Conservation (phyloP, 1,140 invertebrate species). For the Lethocerus indicus region DNA sequence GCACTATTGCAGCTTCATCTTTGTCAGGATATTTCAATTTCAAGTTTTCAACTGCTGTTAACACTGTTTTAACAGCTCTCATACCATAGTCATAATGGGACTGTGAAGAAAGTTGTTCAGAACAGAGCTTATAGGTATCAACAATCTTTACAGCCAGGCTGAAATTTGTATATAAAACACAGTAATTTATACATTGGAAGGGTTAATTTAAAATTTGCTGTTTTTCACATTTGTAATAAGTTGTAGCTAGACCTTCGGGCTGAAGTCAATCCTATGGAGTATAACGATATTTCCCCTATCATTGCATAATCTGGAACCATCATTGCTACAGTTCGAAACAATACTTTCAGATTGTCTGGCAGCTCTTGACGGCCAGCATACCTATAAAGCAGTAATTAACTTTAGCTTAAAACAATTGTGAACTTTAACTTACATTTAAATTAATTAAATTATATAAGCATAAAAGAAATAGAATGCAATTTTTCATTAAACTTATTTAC, state of each 20-base stretch:
- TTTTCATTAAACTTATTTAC: too few relatives aligned
- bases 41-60: constrained; percentile 70
- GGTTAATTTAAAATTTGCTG: constrained; percentile 44
- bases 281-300: constrained; percentile 80
- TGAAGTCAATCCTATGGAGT: constrained; percentile 69
- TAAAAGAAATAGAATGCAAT: too few relatives aligned
- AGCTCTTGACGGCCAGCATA: constrained; percentile 71
- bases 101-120: constrained; percentile 71
- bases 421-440: too few relatives aligned
- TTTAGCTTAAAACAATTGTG: too few relatives aligned
- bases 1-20: constrained; percentile 53
- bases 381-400: constrained; percentile 23
- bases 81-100: constrained; percentile 86
- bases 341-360: constrained; percentile 50
- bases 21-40: constrained; percentile 70
- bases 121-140: constrained; percentile 72
- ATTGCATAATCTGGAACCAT: constrained; percentile 88
- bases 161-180: constrained; percentile 6
- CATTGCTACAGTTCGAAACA: constrained; percentile 87
- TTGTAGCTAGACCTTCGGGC: constrained; percentile 36
- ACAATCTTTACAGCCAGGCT: constrained; percentile 74
- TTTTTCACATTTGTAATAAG: too few relatives aligned
- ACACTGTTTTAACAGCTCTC: constrained; percentile 66
- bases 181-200: neutral
- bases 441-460: too few relatives aligned